Evolutionary conservation across 2,113 vertebrate genomes (phyloP), one percentile per base, ranked within the genome.

Genomic region (Lasiurus borealis): DNA sequence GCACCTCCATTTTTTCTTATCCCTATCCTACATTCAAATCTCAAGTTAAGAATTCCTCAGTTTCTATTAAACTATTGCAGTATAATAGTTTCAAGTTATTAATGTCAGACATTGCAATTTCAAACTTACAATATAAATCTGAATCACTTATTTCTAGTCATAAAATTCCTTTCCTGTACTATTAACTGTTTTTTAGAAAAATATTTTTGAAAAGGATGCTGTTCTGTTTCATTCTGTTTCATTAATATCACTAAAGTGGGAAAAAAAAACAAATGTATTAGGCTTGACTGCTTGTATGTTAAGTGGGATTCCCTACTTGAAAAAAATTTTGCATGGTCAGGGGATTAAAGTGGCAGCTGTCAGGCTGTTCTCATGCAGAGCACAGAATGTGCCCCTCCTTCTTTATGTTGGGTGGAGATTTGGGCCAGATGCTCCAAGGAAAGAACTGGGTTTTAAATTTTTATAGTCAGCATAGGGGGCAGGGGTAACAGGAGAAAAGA

Each of bases 361-460:
- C 50, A 95, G 93, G 95, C 92, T 12, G 2, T 87, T 95, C 96
- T 98, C 96, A 96, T 71, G 92, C 96, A 1, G 96, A 97, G 97
- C 77, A 10, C 97, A 98, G 97, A 95, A 96, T 93, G 76, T 0
- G 2, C 93, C 91, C 97, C 95, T 96, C 95, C 96, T 96, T 96
- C 91, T 93, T 95, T 81, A 64, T 66, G 59, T 96, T 78, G 62
- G 21, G 64, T 75, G 84, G 64, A 98, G 98, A 98, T 98, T 97
- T 96, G 96, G 98, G 97, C 98, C 98, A 98, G 97, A 98, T 98
- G 98, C 95, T 81, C 92, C n/a, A 78, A 98, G 98, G 95, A 97
- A 96, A 93, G 86, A 92, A 57, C 88, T 94, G 96, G 91, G 93
- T 97, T 98, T 98, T 95, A 97, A 97, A 98, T 97, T 93, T 54